A percentile compares a stretch with the other conserved stretches of the same genome.
These are phyloP conservation scores for Amphimallon solstitiale DNA, from an alignment of 2,888 invertebrate genomes.

Conservation along the genomic window DNA sequence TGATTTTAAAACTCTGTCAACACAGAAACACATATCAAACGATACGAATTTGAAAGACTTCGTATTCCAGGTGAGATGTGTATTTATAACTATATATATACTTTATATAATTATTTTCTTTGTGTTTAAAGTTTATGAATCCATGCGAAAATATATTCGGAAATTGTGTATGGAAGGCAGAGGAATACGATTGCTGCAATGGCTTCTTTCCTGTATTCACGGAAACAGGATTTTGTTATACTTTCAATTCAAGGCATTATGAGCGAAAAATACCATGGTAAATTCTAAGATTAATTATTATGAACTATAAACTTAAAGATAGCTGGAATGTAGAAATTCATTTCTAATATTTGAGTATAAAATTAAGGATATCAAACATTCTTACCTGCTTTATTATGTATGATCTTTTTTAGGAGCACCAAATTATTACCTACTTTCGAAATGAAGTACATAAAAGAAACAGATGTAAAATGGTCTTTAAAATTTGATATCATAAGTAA, in stretches of 20 bases:
- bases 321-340: too few species aligned
- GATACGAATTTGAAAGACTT: conserved; percentile 49
- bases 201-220: conserved; percentile 76
- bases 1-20: conserved; percentile 48
- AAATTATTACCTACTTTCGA: conserved; percentile 63
- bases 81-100: background rate
- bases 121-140: conserved; percentile 65
- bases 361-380: too few species aligned
- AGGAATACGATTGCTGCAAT: conserved; percentile 72
- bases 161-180: conserved; percentile 76
- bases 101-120: background rate
- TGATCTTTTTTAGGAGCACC: conserved; percentile 62
- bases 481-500: conserved; percentile 60
- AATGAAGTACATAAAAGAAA: conserved; percentile 71
- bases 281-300: conserved; percentile 30
- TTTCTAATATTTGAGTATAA: too few species aligned
- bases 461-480: conserved; percentile 74
- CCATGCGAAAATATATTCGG: conserved; percentile 71
- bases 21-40: conserved; percentile 47
- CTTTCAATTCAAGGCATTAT: conserved; percentile 74
- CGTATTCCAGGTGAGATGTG: conserved; percentile 51
- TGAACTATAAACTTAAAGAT: too few species aligned
- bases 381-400: too few species aligned
- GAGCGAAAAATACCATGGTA: conserved; percentile 65
- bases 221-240: conserved; percentile 79